Percentiles rank a stretch among this genome's conserved stretches.
Conservation (phyloP, 2,797 vertebrate species). For the Jordanella pulchra region DNA sequence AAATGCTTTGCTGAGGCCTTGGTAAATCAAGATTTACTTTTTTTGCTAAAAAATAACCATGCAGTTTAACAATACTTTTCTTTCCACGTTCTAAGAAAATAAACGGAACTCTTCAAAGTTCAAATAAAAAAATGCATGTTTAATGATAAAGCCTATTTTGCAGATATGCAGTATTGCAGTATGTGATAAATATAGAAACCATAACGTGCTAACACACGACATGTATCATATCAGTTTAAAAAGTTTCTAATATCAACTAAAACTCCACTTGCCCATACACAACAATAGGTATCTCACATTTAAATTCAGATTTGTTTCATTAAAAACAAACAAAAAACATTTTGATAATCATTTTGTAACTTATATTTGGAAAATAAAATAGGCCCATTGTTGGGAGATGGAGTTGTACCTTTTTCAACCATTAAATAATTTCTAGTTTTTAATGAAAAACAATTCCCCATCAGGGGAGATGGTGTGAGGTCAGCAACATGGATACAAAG, state of each 20-base stretch:
- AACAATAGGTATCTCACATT: background rate
- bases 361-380: background rate
- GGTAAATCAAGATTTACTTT: too few relatives aligned
- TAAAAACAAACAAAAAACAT: background rate
- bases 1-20: too few relatives aligned
- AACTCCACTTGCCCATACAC: background rate
- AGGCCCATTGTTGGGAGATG: background rate
- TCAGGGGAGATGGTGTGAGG: constrained; percentile 49
- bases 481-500: constrained; percentile 58
- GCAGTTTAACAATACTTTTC: too few relatives aligned
- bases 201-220: too few relatives aligned
- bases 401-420: background rate
- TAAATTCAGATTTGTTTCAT: background rate
- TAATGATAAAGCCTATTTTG: background rate
- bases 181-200: background rate
- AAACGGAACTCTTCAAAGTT: too few relatives aligned
- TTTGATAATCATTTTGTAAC: constrained; percentile 16
- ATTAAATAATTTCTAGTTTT: constrained; percentile 34
- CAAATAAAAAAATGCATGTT: too few relatives aligned
- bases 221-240: background rate
- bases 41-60: too few relatives aligned
- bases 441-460: constrained; percentile 57
- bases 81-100: too few relatives aligned
- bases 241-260: too few relatives aligned
- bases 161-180: background rate